Evolutionary conservation across 2,113 vertebrate species (phyloP).

Genomic region (Sceloporus undulatus): DNA sequence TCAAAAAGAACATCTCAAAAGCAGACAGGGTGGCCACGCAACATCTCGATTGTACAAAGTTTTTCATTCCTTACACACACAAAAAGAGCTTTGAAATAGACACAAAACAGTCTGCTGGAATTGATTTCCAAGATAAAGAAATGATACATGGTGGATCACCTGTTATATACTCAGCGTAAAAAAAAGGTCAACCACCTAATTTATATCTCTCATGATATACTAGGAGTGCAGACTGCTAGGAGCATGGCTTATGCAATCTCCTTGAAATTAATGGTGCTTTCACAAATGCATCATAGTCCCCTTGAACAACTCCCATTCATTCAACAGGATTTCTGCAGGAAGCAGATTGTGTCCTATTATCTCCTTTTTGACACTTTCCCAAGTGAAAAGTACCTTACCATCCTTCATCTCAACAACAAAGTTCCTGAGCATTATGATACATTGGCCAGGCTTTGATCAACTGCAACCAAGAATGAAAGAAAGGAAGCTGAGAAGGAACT

Average conservation of each 20-base stretch:
- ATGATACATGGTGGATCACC: neutral
- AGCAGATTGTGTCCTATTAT: neutral
- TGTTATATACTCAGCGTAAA: neutral
- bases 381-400: slow-evolving; percentile 6
- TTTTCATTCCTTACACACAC: neutral
- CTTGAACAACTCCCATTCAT: neutral
- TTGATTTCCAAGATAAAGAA: neutral
- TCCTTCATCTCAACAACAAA: neutral
- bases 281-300: neutral
- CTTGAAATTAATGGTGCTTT: slow-evolving; percentile 8
- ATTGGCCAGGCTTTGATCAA: neutral
- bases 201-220: slow-evolving; percentile 2
- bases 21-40: slow-evolving; percentile 2
- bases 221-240: no score
- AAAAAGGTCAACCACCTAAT: neutral
- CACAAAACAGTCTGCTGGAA: neutral
- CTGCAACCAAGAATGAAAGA: neutral
- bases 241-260: neutral
- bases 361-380: neutral
- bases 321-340: neutral
- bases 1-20: slow-evolving; percentile 26
- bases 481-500: neutral
- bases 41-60: slow-evolving; percentile 7
- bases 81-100: slow-evolving; percentile 16
- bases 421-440: neutral